Base-by-base conservation (phyloP, 2,113 vertebrate species). In the Lamprologus sp. region DNA sequence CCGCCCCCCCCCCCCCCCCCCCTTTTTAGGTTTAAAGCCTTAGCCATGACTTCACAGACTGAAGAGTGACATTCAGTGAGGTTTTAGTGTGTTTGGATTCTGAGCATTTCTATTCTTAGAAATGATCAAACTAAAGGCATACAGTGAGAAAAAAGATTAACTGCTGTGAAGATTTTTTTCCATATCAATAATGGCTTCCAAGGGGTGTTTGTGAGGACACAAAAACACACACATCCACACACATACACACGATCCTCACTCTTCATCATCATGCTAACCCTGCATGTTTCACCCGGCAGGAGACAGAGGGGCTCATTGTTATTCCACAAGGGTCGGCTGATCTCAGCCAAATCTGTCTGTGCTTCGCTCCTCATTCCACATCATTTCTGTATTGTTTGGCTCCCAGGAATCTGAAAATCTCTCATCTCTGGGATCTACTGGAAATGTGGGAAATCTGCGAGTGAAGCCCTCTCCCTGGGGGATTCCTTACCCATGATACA, bases 241-340 rank as follows among this genome's bases (percentile, higher is more conserved):
- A 79, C 42, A 85, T 33, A n/a, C 60, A 82, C 84, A 63, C 86
- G 31, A 87, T 83, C 63, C 77, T 86, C 88, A 53, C 86, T 90
- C 89, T 90, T 91, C 92, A 93, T 94, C 92, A 87, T 92, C 93
- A 89, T 90, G 94, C 90, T 90, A 93, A 92, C 89, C 89, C 92
- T 88, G 89, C 88, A n/a, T 92, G 88, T 86, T 93, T 91, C 88
- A 77, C 93, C 86, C 92, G 65, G 92, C 88, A 81, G 93, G 94
- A 94, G 93, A 92, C 90, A 87, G 92, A 81, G 88, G 56, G 85
- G 89, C 94, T 96, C 94, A 95, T 95, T 95, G 95, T 95, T 95
- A 96, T 96, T 96, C 95, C 87, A 90, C 79, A 85, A 92, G 92
- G 91, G 92, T 95, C 84, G 95, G 93, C 90, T 89, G 93, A 94